Conservation (phyloP, 2,888 invertebrate species). For the Pecten maximus region DNA sequence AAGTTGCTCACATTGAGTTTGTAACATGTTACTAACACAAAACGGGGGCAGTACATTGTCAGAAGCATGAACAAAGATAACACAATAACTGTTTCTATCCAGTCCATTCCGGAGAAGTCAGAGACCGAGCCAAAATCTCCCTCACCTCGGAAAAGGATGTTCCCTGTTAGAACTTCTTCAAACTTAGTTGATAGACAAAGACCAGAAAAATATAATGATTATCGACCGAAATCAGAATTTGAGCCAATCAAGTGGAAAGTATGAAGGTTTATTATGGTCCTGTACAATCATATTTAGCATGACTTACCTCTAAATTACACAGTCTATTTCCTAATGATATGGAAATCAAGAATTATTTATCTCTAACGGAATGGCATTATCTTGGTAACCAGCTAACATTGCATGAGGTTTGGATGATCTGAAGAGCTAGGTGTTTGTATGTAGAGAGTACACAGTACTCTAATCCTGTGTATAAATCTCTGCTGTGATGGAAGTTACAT, state of each 20-base stretch:
- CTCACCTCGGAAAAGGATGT: neutral
- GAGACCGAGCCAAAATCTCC: neutral
- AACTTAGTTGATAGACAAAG: neutral
- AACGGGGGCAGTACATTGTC: neutral
- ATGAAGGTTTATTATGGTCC: neutral
- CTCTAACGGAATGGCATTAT: neutral
- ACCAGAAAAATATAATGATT: neutral
- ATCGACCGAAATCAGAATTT: conserved; percentile 9
- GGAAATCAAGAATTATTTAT: neutral
- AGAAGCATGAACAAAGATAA: neutral
- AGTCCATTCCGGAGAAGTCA: neutral
- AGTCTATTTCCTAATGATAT: neutral
- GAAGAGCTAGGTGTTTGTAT: no score
- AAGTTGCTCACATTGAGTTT: neutral
- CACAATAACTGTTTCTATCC: neutral
- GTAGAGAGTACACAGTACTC: no score
- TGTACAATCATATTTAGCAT: neutral
- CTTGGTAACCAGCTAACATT: neutral
- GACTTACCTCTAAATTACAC: neutral
- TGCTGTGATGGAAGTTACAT: no score
- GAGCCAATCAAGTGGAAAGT: neutral
- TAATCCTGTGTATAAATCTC: no score
- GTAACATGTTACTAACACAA: neutral
- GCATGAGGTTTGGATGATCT: neutral
- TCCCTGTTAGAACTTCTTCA: neutral